A percentile compares a stretch with the other conserved stretches of the same genome.
phyloP scores from a whole-genome alignment of 1,140 invertebrate genomes.

The Pomacea maculata region DNA sequence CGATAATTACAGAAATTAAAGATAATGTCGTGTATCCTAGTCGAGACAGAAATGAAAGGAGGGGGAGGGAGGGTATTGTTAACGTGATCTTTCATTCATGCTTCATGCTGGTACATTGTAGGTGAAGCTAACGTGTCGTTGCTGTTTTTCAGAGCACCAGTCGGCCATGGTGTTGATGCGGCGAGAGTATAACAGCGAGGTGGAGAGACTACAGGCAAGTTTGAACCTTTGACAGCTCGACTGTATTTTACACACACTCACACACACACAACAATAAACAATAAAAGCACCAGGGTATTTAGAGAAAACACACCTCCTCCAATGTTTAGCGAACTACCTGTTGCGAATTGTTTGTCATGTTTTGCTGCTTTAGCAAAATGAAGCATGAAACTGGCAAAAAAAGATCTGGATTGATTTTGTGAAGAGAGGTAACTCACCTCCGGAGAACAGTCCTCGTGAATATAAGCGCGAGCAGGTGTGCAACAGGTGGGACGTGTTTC shows the following conservation, averaged over 20 bases:
- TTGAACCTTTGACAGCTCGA: not conserved
- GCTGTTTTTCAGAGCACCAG: conserved; percentile 51
- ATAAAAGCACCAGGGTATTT: not conserved
- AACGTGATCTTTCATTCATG: too few species aligned
- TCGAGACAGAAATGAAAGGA: too few species aligned
- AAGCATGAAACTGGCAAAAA: not conserved
- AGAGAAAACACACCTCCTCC: not conserved
- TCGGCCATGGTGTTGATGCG: conserved; percentile 47
- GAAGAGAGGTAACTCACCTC: too few species aligned
- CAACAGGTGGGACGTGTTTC: too few species aligned
- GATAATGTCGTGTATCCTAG: too few species aligned
- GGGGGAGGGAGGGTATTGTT: too few species aligned
- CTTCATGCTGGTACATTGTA: too few species aligned
- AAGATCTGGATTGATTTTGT: not conserved
- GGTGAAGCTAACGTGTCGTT: not conserved
- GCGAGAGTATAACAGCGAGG: conserved; percentile 51
- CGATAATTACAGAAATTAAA: too few species aligned
- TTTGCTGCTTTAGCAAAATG: not conserved
- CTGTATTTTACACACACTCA: not conserved
- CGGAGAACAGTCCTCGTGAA: too few species aligned
- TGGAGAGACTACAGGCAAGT: conserved; percentile 50
- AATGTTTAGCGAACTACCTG: not conserved
- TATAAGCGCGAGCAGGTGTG: too few species aligned
- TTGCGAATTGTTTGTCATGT: not conserved
- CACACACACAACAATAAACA: not conserved